Base-by-base conservation (phyloP, 2,797 vertebrate species). In the Galaxias olidus region DNA sequence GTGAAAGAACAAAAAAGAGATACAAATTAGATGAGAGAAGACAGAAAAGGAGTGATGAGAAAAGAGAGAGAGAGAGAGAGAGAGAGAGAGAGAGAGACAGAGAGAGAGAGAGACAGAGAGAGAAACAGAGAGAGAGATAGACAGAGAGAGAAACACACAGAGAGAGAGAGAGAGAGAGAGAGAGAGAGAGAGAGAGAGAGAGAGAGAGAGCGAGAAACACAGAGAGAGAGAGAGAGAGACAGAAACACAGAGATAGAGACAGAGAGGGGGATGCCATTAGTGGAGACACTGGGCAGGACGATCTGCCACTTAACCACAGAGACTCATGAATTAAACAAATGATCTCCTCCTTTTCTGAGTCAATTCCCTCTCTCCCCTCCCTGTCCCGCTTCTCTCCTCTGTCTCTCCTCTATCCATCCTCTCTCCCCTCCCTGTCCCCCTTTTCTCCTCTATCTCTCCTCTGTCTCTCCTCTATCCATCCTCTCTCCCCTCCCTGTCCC, bases 311-410 rank as follows among this genome's bases (percentile, higher is more conserved):
- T 86, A 87, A 87, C 84, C 82, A 84, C 80, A 87, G 82, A 85
- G 74, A 61, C 83, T 90, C 88, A 86, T 90, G 89, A 91, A 89
- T 91, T 92, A 90, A 90, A 90, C 88, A 89, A 90, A 90, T 89
- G 69, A 91, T 88, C 84, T 73, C 67, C 83, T 85, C 76, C 76
- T 81, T 90, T 86, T 88, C 83, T 81, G 80, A 86, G 84, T 89
- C 87, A 86, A 80, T 84, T 84, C 83, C 87, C 84, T 73, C 19
- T 19, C n/a, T 67, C 68, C 75, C 73, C 76, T 64, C 73, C 75
- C 69, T 69, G 2, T 15, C 10, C 52, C n/a, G 9, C 43, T 10
- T 10, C 6, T 7, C 48, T n/a, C 48, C 1, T n/a, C 14, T 44
- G 74, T 71, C 74, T 71, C 73, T 73, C 66, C 68, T 54, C 20